Evolutionary conservation across 2,888 invertebrate genomes (phyloP).

Genomic region (Drosophila longiperda): DNA sequence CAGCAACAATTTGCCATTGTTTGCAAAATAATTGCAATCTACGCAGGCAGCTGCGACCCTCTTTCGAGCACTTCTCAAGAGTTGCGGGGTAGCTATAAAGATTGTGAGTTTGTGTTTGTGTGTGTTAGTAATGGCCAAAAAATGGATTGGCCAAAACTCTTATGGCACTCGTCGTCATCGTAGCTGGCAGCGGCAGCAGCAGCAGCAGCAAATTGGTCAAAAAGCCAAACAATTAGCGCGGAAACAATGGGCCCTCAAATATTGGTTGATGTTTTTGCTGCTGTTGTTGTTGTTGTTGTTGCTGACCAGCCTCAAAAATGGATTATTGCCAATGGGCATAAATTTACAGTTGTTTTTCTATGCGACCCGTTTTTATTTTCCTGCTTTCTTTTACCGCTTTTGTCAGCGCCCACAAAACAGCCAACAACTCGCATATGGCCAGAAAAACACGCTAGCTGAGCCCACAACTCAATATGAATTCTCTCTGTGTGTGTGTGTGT

Average conservation of each 20-base stretch:
- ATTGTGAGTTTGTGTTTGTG: background rate
- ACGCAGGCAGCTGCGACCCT: constrained; percentile 78
- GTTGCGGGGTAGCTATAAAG: background rate
- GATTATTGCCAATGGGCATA: constrained; percentile 84
- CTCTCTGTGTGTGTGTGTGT: constrained; percentile 8
- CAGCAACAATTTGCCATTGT: constrained; percentile 83
- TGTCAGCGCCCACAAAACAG: constrained; percentile 46
- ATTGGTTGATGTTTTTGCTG: constrained; percentile 79
- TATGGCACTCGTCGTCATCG: constrained; percentile 21
- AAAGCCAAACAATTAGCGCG: constrained; percentile 85
- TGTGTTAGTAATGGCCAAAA: constrained; percentile 34
- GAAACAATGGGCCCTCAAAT: constrained; percentile 84
- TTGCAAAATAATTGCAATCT: constrained; percentile 83
- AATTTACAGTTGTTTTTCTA: constrained; percentile 75
- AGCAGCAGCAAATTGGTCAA: constrained; percentile 66
- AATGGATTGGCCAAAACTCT: constrained; percentile 30
- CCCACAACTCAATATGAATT: constrained; percentile 34
- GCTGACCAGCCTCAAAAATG: constrained; percentile 84
- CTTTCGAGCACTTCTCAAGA: background rate
- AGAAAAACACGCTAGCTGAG: constrained; percentile 39
- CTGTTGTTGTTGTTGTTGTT: constrained; percentile 27
- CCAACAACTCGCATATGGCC: constrained; percentile 56
- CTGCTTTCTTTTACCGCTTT: constrained; percentile 15
- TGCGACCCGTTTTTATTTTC: constrained; percentile 12
- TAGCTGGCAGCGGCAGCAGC: constrained; percentile 3